Conservation (phyloP, 2,113 vertebrate genomes). For the Anolis carolinensis region DNA sequence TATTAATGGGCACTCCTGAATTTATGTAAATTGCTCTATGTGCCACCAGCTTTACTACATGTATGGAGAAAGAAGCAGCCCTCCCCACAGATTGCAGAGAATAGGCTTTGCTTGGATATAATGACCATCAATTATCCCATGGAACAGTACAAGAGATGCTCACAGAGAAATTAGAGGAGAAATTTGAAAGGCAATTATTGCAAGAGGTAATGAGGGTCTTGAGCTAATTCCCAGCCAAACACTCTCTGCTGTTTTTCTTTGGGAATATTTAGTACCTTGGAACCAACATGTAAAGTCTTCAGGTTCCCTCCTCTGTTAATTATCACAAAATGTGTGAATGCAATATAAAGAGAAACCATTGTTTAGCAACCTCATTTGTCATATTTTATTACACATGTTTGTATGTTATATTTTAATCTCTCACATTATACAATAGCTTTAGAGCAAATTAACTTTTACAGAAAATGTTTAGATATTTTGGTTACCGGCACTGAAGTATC, state of each 20-base stretch:
- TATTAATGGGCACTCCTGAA: conserved; percentile 37
- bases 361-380: conserved; percentile 21
- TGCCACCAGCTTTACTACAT: conserved; percentile 45
- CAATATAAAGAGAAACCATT: conserved; percentile 5
- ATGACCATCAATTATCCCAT: background rate
- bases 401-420: conserved; percentile 43
- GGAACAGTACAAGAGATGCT: background rate
- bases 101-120: conserved; percentile 30
- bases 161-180: conserved; percentile 22
- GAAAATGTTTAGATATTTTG: conserved; percentile 74
- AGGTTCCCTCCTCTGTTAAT: background rate
- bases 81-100: conserved; percentile 23
- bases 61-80: conserved; percentile 32
- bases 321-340: conserved; percentile 23
- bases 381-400: conserved; percentile 39
- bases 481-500: conserved; percentile 76
- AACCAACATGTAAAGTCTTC: background rate
- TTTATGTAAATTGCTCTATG: conserved; percentile 41
- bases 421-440: conserved; percentile 65
- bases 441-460: conserved; percentile 69
- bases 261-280: background rate
- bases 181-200: conserved; percentile 2
- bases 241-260: background rate
- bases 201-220: background rate
- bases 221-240: background rate